A percentile compares a stretch with the other conserved stretches of the same genome.
Evolutionary conservation across 2,888 invertebrate species (phyloP).

Genomic region (Stramonita haemastoma): DNA sequence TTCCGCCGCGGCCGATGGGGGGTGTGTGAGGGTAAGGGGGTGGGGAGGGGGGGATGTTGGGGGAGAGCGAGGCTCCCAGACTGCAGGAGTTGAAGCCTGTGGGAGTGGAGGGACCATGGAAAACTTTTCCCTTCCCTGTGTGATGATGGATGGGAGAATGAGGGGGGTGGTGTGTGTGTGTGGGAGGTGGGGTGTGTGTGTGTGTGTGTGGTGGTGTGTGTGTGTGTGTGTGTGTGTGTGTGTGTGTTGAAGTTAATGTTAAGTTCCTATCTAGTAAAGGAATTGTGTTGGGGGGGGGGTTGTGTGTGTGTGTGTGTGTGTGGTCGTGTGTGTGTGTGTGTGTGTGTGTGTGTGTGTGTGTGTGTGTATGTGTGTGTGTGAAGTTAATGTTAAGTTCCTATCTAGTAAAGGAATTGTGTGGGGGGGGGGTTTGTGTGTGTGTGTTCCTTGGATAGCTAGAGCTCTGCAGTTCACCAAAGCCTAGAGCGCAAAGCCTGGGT

Average conservation of each 20-base stretch:
- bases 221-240: conserved; percentile 6
- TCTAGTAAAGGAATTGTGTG: too few species aligned
- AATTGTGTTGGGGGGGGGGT: too few species aligned
- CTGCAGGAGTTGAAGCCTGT: not conserved
- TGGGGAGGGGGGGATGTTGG: not conserved
- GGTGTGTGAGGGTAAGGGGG: not conserved
- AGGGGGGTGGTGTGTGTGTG: not conserved
- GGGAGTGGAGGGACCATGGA: not conserved
- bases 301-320: not conserved
- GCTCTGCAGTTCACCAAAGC: too few species aligned
- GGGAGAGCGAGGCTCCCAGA: not conserved
- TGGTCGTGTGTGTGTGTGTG: not conserved
- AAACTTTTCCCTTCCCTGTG: not conserved
- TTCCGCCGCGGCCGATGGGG: not conserved
- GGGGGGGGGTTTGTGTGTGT: not conserved
- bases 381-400: too few species aligned
- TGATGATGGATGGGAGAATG: not conserved
- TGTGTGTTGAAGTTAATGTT: too few species aligned
- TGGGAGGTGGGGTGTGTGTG: not conserved
- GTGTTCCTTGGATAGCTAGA: not conserved
- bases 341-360: conserved; percentile 10
- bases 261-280: too few species aligned
- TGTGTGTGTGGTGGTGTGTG: not conserved
- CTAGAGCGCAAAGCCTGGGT: too few species aligned
- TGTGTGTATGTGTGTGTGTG: conserved; percentile 6